These are phyloP conservation scores for Ctenochaetus hawaiiensis DNA, from an alignment of 2,797 vertebrate species.

Conservation along the genomic window DNA sequence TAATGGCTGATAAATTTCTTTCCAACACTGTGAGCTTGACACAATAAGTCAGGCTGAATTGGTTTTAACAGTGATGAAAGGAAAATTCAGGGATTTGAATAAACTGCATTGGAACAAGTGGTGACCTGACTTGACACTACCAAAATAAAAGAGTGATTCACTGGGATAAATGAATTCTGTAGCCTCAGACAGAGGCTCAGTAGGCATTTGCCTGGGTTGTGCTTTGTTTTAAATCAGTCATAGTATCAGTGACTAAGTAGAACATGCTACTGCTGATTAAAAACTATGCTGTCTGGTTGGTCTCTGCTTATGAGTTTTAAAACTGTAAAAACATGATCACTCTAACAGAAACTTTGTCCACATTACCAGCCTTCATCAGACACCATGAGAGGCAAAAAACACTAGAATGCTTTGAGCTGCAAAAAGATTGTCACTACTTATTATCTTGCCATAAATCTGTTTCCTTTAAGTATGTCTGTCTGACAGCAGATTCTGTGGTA, in stretches of 20 bases:
- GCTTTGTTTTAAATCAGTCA: conserved; percentile 18
- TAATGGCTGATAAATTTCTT: background rate
- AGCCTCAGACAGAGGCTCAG: conserved; percentile 9
- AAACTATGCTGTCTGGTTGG: background rate
- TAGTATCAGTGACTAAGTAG: background rate
- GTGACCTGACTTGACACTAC: conserved; percentile 35
- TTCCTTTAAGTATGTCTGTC: background rate
- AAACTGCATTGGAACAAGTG: conserved; percentile 33
- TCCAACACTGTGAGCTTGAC: background rate
- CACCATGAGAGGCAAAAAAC: background rate
- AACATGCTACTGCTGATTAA: background rate
- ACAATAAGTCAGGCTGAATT: background rate
- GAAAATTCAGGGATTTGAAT: conserved; percentile 16
- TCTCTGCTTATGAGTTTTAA: background rate
- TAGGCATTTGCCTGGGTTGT: background rate
- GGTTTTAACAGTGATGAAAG: background rate
- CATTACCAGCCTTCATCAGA: background rate
- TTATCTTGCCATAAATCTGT: background rate
- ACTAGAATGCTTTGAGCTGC: background rate
- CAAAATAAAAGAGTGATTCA: conserved; percentile 51
- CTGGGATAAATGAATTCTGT: conserved; percentile 6
- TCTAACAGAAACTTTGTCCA: background rate
- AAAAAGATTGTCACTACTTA: background rate
- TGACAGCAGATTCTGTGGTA: background rate
- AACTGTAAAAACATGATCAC: background rate